Conservation (phyloP, 2,113 vertebrate species). For the Rafetus swinhoei region DNA sequence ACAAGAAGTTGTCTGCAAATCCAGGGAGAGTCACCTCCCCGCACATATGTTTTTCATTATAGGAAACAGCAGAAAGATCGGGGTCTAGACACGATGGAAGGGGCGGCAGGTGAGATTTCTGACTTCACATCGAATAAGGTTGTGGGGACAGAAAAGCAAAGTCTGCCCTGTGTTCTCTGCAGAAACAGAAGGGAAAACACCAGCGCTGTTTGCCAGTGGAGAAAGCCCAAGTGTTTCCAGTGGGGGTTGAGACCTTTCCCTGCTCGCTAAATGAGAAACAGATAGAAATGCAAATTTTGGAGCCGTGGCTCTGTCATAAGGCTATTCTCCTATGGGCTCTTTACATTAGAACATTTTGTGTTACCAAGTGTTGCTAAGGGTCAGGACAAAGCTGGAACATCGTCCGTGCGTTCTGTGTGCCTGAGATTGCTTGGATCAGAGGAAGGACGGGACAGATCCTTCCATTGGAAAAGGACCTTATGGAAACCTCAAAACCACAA, state of each 20-base stretch:
- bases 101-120: not conserved
- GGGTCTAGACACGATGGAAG: not conserved
- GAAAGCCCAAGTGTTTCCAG: not conserved
- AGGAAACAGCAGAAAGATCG: not conserved
- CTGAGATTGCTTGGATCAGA: not conserved
- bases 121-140: not conserved
- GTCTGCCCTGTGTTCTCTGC: not conserved
- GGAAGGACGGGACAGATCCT: not conserved
- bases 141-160: not conserved
- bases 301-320: not conserved
- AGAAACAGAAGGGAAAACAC: not conserved
- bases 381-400: not conserved
- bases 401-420: not conserved
- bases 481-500: not conserved
- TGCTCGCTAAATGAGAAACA: not conserved
- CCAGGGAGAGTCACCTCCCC: not conserved
- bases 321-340: not conserved
- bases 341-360: not conserved
- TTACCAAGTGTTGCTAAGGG: not conserved
- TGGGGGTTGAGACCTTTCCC: not conserved
- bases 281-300: not conserved
- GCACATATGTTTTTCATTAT: not conserved
- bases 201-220: not conserved
- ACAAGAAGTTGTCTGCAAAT: not conserved
- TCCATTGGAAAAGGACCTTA: not conserved